These are phyloP conservation scores for Labeo calbasu DNA, from an alignment of 2,797 vertebrate species.

Conservation along the genomic window DNA sequence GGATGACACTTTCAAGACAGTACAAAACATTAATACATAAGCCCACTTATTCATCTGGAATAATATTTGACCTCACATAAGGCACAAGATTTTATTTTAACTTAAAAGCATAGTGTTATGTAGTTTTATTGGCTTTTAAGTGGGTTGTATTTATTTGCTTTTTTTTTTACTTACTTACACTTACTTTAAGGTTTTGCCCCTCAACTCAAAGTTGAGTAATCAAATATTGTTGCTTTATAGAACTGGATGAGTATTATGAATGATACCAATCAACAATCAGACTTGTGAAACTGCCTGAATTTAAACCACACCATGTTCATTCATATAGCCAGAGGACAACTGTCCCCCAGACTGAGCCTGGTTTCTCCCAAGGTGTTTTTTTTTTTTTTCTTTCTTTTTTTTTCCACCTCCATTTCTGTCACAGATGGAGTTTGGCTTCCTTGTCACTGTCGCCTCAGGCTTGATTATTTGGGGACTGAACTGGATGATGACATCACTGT, in stretches of 20 bases:
- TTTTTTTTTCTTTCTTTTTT: no score
- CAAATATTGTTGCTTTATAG: background rate
- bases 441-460: no score
- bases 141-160: background rate
- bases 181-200: background rate
- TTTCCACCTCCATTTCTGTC: background rate
- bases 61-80: background rate
- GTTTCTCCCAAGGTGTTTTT: no score
- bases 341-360: no score
- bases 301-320: no score
- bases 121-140: background rate
- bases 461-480: no score
- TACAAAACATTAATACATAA: background rate
- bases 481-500: no score
- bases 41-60: background rate
- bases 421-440: background rate
- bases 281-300: background rate
- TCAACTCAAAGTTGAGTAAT: background rate
- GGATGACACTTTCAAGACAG: conserved; percentile 2
- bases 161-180: background rate
- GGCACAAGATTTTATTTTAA: background rate
- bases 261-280: background rate
- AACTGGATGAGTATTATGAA: background rate
- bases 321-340: no score
- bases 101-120: background rate